These are phyloP conservation scores for Festucalex cinctus DNA, from an alignment of 2,113 vertebrate genomes.

Conservation along the genomic window DNA sequence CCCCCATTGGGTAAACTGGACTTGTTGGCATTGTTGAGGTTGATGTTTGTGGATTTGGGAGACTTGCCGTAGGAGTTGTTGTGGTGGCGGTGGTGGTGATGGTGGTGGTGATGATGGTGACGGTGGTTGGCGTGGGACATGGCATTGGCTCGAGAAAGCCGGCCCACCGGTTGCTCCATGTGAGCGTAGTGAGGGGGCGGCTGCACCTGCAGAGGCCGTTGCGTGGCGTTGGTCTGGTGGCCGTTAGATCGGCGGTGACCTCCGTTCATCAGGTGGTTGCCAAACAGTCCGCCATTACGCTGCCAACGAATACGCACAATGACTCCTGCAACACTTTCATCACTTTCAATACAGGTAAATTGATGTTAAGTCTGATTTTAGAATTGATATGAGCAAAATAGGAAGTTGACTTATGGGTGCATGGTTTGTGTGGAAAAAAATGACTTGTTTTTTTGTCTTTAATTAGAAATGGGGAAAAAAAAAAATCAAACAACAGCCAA, in stretches of 20 bases:
- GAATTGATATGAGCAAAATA: constrained; percentile 61
- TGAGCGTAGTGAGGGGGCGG: constrained; percentile 86
- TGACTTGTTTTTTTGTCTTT: constrained; percentile 38
- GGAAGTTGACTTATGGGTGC: constrained; percentile 64
- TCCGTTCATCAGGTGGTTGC: constrained; percentile 92
- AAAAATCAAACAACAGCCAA: constrained; percentile 12
- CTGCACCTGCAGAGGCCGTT: constrained; percentile 95
- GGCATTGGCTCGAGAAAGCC: constrained; percentile 84
- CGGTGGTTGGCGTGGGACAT: constrained; percentile 86
- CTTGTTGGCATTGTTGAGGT: constrained; percentile 97
- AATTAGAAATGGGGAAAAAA: constrained; percentile 44
- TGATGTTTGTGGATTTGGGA: constrained; percentile 96
- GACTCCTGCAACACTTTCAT: constrained; percentile 39
- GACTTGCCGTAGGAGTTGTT: constrained; percentile 88
- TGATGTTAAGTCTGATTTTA: constrained; percentile 63
- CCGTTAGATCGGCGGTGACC: constrained; percentile 85
- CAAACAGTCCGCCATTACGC: constrained; percentile 95
- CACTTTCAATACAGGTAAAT: constrained; percentile 14
- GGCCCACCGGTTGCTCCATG: constrained; percentile 82
- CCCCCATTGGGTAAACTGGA: constrained; percentile 88
- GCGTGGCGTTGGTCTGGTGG: constrained; percentile 94
- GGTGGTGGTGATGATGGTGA: constrained; percentile 84
- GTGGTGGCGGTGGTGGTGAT: constrained; percentile 83
- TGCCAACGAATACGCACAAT: constrained; percentile 72
- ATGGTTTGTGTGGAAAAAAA: constrained; percentile 61